Percentiles rank a stretch among this genome's conserved stretches.
phyloP scores from a whole-genome alignment of 2,797 vertebrate genomes.

The Eidolon dupreanum region DNA sequence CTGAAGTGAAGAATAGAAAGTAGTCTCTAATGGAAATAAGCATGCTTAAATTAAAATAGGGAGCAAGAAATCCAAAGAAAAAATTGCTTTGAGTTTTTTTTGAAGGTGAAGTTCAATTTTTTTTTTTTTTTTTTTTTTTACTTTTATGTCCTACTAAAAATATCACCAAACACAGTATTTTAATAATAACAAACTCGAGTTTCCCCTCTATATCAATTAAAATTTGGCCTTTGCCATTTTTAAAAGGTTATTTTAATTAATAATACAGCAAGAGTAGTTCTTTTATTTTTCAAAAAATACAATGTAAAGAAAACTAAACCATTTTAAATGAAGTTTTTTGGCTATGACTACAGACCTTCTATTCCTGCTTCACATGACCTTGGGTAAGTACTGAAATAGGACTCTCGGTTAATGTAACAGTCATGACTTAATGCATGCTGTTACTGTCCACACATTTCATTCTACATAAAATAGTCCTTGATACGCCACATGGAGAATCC shows the following conservation, averaged over 20 bases:
- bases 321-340: background rate
- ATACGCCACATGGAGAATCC: fast-evolving
- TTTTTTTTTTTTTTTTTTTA: background rate
- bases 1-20: background rate
- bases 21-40: background rate
- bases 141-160: background rate
- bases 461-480: too few relatives aligned
- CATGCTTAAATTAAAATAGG: background rate
- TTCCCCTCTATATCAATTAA: background rate
- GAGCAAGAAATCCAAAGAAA: background rate
- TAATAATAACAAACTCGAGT: background rate
- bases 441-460: too few relatives aligned
- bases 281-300: background rate
- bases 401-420: background rate
- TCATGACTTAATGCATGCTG: fast-evolving
- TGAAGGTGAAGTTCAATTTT: background rate
- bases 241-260: background rate
- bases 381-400: background rate
- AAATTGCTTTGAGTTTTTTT: background rate
- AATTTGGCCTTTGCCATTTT: background rate
- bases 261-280: background rate
- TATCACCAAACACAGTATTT: background rate
- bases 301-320: background rate
- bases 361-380: background rate
- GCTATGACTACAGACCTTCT: background rate